A percentile compares a stretch with the other conserved stretches of the same genome.
These are phyloP conservation scores for Conomelus anceps DNA, from an alignment of 2,888 invertebrate species.

Conservation along the genomic window DNA sequence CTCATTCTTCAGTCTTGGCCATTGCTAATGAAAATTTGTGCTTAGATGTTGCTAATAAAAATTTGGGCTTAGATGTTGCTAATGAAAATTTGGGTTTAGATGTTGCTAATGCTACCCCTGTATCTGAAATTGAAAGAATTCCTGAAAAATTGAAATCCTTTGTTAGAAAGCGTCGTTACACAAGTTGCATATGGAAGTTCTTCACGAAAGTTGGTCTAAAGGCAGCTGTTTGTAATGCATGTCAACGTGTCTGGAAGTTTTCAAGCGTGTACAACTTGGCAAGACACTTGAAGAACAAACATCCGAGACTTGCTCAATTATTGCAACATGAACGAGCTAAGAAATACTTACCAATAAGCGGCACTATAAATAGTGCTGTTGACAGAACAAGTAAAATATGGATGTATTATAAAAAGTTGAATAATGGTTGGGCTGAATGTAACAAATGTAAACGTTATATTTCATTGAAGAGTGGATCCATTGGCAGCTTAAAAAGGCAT, in stretches of 20 bases:
- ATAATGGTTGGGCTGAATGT: slow-evolving; percentile 2
- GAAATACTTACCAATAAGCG: background rate
- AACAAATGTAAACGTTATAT: background rate
- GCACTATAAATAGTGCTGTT: background rate
- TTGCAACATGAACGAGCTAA: background rate
- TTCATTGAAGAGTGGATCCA: background rate
- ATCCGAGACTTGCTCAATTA: background rate
- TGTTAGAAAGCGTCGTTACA: background rate
- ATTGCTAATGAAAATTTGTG: background rate
- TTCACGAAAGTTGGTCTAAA: background rate
- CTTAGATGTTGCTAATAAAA: background rate
- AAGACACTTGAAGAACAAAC: background rate
- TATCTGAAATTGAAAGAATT: background rate
- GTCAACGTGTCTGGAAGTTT: background rate
- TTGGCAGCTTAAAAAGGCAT: background rate
- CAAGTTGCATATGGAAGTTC: background rate
- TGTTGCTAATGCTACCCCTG: too few relatives aligned
- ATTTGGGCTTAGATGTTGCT: background rate
- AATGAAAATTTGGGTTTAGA: background rate
- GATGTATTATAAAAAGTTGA: background rate
- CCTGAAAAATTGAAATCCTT: background rate
- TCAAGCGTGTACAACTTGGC: background rate
- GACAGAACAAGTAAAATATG: background rate
- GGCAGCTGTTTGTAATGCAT: background rate
- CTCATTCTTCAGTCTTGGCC: background rate